phyloP scores from a whole-genome alignment of 2,797 vertebrate species.

The Tiaroga cobitis region DNA sequence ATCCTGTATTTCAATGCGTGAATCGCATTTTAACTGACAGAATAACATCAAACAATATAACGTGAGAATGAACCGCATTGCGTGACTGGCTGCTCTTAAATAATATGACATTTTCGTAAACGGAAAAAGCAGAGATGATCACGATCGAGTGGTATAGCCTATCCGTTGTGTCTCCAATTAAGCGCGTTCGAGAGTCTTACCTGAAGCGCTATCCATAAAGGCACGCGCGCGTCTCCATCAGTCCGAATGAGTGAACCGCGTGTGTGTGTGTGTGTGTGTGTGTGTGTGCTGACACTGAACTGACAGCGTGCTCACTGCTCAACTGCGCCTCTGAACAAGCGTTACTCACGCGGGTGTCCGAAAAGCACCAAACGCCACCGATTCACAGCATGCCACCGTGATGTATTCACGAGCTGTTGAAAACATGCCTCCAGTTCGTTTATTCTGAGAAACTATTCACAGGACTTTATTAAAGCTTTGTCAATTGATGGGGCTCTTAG shows the following conservation, averaged over 20 bases:
- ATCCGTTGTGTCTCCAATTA: not conserved
- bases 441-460: not conserved
- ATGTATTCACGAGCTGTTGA: not conserved
- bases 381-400: conserved; percentile 1
- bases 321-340: conserved; percentile 28
- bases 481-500: not conserved
- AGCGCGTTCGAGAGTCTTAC: conserved; percentile 33
- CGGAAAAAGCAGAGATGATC: not conserved
- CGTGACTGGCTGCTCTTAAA: not conserved
- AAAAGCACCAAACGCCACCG: not conserved
- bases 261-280: not conserved
- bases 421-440: not conserved
- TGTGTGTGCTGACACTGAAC: not conserved
- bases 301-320: conserved; percentile 27
- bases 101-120: not conserved
- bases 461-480: not conserved
- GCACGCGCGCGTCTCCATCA: conserved; percentile 21
- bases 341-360: conserved; percentile 31
- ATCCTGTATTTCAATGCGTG: not conserved
- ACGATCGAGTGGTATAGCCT: not conserved
- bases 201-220: conserved; percentile 22
- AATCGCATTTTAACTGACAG: not conserved
- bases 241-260: not conserved
- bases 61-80: not conserved
- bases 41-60: not conserved